These are phyloP conservation scores for Cydia splendana DNA, from an alignment of 1,140 invertebrate species.

Conservation along the genomic window DNA sequence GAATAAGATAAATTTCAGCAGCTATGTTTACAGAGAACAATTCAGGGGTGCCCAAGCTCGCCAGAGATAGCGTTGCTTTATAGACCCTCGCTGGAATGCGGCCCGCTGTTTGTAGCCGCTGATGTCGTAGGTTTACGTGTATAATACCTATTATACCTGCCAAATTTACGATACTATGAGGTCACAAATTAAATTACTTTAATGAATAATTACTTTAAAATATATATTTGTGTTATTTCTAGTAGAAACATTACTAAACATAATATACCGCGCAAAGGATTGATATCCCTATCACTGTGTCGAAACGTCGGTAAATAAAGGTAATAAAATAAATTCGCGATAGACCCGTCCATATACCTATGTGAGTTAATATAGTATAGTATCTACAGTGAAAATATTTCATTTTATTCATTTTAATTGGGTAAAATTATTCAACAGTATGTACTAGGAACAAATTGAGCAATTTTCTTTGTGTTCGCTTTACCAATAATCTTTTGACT, in stretches of 20 bases:
- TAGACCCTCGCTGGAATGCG: constrained; percentile 21
- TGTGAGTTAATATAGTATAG: too few relatives aligned
- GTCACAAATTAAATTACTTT: too few relatives aligned
- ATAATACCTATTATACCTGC: neutral
- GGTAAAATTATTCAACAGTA: neutral
- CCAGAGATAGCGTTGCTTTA: constrained; percentile 30
- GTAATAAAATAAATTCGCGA: too few relatives aligned
- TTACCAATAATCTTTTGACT: constrained; percentile 29
- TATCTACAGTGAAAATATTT: neutral
- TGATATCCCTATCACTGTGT: too few relatives aligned
- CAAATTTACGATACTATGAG: neutral
- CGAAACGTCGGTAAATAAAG: too few relatives aligned
- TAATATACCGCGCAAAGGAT: too few relatives aligned
- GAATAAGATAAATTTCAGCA: constrained; percentile 9
- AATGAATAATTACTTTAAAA: too few relatives aligned
- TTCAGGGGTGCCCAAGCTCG: constrained; percentile 26
- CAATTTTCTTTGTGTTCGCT: neutral
- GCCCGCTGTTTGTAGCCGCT: constrained; percentile 20
- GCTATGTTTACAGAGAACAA: constrained; percentile 23
- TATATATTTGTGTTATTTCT: too few relatives aligned
- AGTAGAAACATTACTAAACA: too few relatives aligned
- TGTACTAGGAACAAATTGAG: neutral
- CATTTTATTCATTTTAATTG: too few relatives aligned
- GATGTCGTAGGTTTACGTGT: neutral
- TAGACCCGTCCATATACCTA: too few relatives aligned